Percentiles rank a stretch among this genome's conserved stretches.
Conservation (phyloP, 1,140 invertebrate species). For the Globodera rostochiensis region DNA sequence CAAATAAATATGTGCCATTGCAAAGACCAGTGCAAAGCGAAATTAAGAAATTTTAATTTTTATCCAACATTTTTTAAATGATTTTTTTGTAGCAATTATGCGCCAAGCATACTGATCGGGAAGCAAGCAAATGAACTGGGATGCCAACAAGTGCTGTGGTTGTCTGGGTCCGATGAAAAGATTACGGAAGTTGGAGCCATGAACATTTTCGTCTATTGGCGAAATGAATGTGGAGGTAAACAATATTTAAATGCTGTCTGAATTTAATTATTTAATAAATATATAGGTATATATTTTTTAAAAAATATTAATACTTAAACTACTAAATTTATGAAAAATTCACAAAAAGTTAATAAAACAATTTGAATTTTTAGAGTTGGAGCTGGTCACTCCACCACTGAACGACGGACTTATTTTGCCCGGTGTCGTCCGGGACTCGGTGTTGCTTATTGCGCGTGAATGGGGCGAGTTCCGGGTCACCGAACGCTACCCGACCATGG, state of each 20-base stretch:
- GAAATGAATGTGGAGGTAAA: constrained; percentile 85
- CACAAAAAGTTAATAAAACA: background rate
- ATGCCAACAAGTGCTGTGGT: constrained; percentile 93
- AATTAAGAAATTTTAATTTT: no score
- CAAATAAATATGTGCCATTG: no score
- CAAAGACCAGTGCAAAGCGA: no score
- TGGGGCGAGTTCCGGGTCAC: constrained; percentile 83
- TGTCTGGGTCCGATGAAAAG: constrained; percentile 88
- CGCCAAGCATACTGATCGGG: constrained; percentile 70
- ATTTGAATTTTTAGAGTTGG: constrained; percentile 75
- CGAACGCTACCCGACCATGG: constrained; percentile 84
- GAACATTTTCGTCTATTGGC: constrained; percentile 90
- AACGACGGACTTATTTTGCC: constrained; percentile 77
- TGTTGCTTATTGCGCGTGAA: constrained; percentile 78
- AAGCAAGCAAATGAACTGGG: constrained; percentile 78
- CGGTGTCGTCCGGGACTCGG: constrained; percentile 84
- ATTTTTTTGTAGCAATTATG: constrained; percentile 69
- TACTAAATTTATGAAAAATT: background rate
- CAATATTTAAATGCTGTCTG: background rate
- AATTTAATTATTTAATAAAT: background rate
- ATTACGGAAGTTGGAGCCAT: constrained; percentile 97
- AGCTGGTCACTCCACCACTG: constrained; percentile 86
- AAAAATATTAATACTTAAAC: background rate
- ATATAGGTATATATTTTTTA: no score
- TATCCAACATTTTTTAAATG: background rate